phyloP scores from a whole-genome alignment of 2,888 invertebrate genomes.

The Notodonta ziczac region DNA sequence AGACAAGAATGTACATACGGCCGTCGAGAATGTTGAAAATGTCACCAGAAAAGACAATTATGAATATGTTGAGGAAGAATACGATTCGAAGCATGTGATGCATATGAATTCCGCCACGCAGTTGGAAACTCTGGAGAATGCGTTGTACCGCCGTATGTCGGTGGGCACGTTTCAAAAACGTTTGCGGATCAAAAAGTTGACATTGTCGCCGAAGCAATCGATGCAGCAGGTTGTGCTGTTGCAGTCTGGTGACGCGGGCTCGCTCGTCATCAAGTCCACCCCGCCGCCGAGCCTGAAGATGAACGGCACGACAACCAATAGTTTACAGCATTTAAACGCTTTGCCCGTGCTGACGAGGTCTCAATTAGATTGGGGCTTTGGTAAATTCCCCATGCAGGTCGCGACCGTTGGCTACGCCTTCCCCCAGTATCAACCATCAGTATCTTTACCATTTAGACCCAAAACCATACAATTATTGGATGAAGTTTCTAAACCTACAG shows the following conservation, averaged over 20 bases:
- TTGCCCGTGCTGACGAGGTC: conserved; percentile 49
- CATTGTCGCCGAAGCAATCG: conserved; percentile 66
- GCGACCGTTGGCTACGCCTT: conserved; percentile 68
- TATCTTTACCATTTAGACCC: conserved; percentile 18
- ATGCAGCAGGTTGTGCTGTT: conserved; percentile 55
- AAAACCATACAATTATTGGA: conserved; percentile 27
- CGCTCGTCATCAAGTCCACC: conserved; percentile 55
- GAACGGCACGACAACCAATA: conserved; percentile 35
- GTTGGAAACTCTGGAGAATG: conserved; percentile 54
- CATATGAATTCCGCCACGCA: conserved; percentile 44
- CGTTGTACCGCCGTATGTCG: conserved; percentile 53
- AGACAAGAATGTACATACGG: conserved; percentile 57
- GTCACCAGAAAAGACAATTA: conserved; percentile 20
- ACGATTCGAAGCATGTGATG: conserved; percentile 19
- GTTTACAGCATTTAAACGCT: conserved; percentile 42
- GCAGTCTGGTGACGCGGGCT: conserved; percentile 64
- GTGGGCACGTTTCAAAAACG: conserved; percentile 60
- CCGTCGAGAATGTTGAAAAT: conserved; percentile 45
- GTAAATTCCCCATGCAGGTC: conserved; percentile 61
- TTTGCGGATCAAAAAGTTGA: conserved; percentile 60
- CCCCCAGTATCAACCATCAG: conserved; percentile 44
- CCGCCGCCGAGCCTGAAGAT: conserved; percentile 46
- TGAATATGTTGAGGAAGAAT: conserved; percentile 10
- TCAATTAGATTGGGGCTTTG: conserved; percentile 51
- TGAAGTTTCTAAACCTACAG: conserved; percentile 11